Percentiles rank a stretch among this genome's conserved stretches.
Conservation (phyloP, 1,140 invertebrate genomes). For the Heliconius melpomene region DNA sequence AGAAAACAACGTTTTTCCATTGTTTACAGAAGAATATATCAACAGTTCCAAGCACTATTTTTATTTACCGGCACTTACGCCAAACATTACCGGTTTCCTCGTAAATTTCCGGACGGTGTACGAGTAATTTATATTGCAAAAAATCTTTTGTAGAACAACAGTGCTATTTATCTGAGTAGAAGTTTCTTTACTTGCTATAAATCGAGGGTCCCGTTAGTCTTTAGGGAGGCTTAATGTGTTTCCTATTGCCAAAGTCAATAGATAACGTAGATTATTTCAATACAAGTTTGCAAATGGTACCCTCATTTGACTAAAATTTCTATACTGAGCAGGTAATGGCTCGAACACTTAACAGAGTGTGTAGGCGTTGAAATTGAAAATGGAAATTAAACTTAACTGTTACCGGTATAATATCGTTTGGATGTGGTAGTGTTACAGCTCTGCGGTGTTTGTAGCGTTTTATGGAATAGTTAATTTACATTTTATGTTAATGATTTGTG, state of each 20-base stretch:
- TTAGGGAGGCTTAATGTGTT: constrained; percentile 59
- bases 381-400: background rate
- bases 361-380: background rate
- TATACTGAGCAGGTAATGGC: constrained; percentile 17
- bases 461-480: no score
- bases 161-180: constrained; percentile 18
- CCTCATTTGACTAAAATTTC: constrained; percentile 45
- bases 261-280: constrained; percentile 58
- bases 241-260: constrained; percentile 61
- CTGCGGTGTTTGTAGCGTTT: background rate
- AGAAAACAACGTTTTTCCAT: background rate
- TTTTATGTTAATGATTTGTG: no score
- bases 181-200: constrained; percentile 45
- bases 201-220: constrained; percentile 56
- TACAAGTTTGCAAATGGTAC: constrained; percentile 57
- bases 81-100: constrained; percentile 4
- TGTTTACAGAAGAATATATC: background rate
- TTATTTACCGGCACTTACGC: constrained; percentile 15
- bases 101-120: constrained; percentile 12
- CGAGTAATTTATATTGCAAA: constrained; percentile 16
- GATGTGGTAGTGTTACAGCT: background rate
- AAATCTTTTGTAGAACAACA: constrained; percentile 26
- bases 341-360: background rate
- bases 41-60: constrained; percentile 5
- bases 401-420: background rate